A percentile compares a stretch with the other conserved stretches of the same genome.
phyloP scores from a whole-genome alignment of 2,888 invertebrate genomes.

The Aethes cnicana region DNA sequence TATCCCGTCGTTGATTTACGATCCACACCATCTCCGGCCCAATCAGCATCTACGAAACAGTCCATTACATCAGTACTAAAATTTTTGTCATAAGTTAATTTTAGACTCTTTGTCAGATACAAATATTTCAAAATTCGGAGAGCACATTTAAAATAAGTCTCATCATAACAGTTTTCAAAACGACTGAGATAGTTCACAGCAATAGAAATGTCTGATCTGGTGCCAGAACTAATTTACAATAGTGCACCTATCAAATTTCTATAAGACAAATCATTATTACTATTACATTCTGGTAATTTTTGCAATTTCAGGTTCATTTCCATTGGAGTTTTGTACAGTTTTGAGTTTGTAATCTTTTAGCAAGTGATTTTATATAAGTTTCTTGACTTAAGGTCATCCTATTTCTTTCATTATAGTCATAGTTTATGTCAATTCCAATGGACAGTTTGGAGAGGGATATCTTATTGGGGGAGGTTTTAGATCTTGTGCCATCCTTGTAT shows the following conservation, averaged over 20 bases:
- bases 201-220: constrained; percentile 33
- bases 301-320: constrained; percentile 29
- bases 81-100: constrained; percentile 37
- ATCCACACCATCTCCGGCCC: constrained; percentile 10
- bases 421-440: no score
- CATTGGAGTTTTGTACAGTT: constrained; percentile 34
- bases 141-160: constrained; percentile 31
- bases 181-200: constrained; percentile 43
- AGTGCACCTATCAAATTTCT: constrained; percentile 33
- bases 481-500: no score
- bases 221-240: constrained; percentile 30
- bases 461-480: no score
- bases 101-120: constrained; percentile 33
- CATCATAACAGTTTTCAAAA: constrained; percentile 30
- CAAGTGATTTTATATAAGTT: constrained; percentile 39
- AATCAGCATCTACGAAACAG: constrained; percentile 26
- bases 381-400: no score
- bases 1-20: constrained; percentile 31
- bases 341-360: constrained; percentile 29
- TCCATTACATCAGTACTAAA: constrained; percentile 35
- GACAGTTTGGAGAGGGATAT: no score
- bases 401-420: no score
- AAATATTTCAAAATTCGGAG: constrained; percentile 33
- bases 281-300: constrained; percentile 35
- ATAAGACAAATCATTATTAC: constrained; percentile 25